Evolutionary conservation across 2,888 invertebrate species (phyloP).

Genomic region (Kuschelorhynchus macadamiae): DNA sequence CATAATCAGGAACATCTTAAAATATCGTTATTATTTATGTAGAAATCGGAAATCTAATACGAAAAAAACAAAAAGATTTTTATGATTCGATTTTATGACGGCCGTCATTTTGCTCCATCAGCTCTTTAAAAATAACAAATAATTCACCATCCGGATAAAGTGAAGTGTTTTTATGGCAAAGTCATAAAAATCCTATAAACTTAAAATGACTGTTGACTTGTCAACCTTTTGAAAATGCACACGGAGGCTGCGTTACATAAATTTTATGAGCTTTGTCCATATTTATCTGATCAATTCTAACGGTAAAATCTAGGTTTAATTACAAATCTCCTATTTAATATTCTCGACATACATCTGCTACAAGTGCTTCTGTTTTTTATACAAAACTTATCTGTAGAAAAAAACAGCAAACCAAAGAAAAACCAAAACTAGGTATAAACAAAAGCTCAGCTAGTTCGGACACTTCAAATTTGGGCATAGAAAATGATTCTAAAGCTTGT

Average conservation of each 20-base stretch:
- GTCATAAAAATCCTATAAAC: slow-evolving; percentile 39
- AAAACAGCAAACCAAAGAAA: no score
- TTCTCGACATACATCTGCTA: background rate
- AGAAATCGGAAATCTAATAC: slow-evolving; percentile 42
- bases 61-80: slow-evolving; percentile 14
- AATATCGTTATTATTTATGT: slow-evolving; percentile 34
- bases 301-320: slow-evolving; percentile 16
- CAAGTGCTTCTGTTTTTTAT: no score
- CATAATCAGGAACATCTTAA: slow-evolving; percentile 26
- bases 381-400: no score
- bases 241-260: slow-evolving; percentile 22
- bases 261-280: slow-evolving; percentile 16
- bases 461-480: no score
- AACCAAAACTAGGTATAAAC: no score
- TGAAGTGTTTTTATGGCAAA: slow-evolving; percentile 28
- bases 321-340: background rate
- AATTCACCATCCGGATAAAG: slow-evolving; percentile 24
- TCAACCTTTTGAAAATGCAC: slow-evolving; percentile 8
- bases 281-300: slow-evolving; percentile 23
- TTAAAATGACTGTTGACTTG: slow-evolving; percentile 26
- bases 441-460: no score
- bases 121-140: slow-evolving; percentile 32
- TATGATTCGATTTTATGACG: slow-evolving; percentile 35
- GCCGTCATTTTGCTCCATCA: slow-evolving; percentile 23
- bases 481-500: no score